Evolutionary conservation across 2,888 invertebrate species (phyloP), one percentile per base, ranked within the genome.

Genomic region (Ophioninae sp.): DNA sequence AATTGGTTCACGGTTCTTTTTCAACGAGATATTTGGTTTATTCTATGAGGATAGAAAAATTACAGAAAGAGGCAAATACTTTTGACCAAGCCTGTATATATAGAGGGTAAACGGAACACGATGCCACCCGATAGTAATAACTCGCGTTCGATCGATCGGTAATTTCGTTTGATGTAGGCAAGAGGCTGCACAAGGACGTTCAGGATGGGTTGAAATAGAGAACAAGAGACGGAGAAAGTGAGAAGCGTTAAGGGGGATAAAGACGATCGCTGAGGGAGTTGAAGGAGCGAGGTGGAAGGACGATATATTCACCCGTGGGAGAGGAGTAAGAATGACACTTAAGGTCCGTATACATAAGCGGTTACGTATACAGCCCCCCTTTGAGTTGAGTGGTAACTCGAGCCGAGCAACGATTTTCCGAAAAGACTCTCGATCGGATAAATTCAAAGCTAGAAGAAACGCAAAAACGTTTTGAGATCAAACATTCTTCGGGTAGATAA

Each of bases 141-240:
- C 65, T 79, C 71, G 75, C 44, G 30, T 69, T 23, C 59, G 23
- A 41, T 76, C 72, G 71, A 72, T 67, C 79, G 79, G 67, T 67
- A 72, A 79, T 79, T 63, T 72, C 61, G 72, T 82, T 82, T 79
- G 71, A 82, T 72, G 64, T 51, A 71, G 75, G 59, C 39, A 68
- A 67, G 41, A 39, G 61, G 56, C 37, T 69, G 59, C n/a, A 59
- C 23, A 39, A 75, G 56, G 74, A 44, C 56, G 39, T 23, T 30
- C 41, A 44, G 44, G 30, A 68, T 59, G 9, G 44, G 51, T 30
- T 20, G n/a, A 30, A 44, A 61, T 30, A 22, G 20, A 5, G 51
- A 51, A 6, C 51, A 17, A 2, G 51, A 51, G 44, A 44, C 44
- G 13, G 44, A 44, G 44, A 44, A 44, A 44, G 44, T 13, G 44